Evolutionary conservation across 2,888 invertebrate species (phyloP).

Genomic region (Trissolcus brochymenae): DNA sequence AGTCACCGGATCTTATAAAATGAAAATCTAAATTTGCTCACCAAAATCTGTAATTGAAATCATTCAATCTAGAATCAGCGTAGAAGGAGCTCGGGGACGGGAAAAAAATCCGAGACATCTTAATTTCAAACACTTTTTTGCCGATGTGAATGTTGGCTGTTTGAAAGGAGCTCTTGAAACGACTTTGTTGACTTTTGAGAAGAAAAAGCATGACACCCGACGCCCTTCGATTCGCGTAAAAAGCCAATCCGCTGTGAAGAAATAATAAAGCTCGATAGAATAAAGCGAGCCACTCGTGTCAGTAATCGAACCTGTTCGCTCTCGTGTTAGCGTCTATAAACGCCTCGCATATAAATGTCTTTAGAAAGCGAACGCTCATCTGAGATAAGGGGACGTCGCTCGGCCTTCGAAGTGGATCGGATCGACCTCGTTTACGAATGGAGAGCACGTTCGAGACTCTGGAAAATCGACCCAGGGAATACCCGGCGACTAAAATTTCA

Average conservation of each 20-base stretch:
- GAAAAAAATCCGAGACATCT: too few species aligned
- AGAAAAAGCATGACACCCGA: constrained; percentile 20
- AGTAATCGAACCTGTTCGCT: constrained; percentile 51
- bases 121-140: too few species aligned
- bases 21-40: too few species aligned
- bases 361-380: constrained; percentile 51
- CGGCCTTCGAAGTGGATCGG: constrained; percentile 45
- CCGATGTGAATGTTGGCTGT: too few species aligned
- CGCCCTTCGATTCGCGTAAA: constrained; percentile 19
- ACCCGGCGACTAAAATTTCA: constrained; percentile 19
- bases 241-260: constrained; percentile 33
- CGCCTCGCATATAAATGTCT: constrained; percentile 51
- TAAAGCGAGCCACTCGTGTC: constrained; percentile 41
- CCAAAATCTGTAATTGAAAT: too few species aligned
- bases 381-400: constrained; percentile 47
- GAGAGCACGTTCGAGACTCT: constrained; percentile 30
- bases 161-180: constrained; percentile 1
- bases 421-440: constrained; percentile 50
- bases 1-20: too few species aligned
- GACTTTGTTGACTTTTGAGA: constrained; percentile 27
- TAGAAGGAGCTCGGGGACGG: too few species aligned
- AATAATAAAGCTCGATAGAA: constrained; percentile 47
- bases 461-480: constrained; percentile 34
- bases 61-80: too few species aligned
- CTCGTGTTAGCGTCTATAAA: constrained; percentile 49